phyloP scores from a whole-genome alignment of 2,797 vertebrate species.

The Poeciliopsis gracilis region DNA sequence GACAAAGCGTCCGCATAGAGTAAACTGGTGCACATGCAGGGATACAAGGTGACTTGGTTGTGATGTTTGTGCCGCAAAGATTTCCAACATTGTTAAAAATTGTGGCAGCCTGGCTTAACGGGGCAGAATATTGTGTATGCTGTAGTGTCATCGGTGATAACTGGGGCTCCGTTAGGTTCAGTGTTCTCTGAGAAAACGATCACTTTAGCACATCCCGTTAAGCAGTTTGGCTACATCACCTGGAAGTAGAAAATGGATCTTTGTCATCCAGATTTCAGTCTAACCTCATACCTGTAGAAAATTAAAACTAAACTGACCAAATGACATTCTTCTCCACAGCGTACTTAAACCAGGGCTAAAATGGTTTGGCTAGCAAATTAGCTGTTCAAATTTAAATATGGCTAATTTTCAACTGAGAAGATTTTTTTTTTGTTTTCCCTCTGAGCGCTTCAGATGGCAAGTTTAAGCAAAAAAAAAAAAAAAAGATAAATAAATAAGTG shows the following conservation, averaged over 20 bases:
- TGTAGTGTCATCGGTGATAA: background rate
- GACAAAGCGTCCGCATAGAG: background rate
- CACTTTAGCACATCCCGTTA: background rate
- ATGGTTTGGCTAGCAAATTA: background rate
- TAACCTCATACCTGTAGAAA: background rate
- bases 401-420: background rate
- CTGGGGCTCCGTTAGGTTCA: background rate
- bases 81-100: background rate
- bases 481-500: background rate
- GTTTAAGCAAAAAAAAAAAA: background rate
- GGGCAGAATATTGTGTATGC: background rate
- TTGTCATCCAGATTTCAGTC: background rate
- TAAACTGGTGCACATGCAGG: background rate
- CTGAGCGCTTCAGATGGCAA: background rate
- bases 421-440: background rate
- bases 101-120: background rate
- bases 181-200: background rate
- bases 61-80: background rate
- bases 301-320: background rate
- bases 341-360: background rate
- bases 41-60: background rate
- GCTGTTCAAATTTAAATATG: background rate
- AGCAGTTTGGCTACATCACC: background rate
- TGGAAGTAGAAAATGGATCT: background rate
- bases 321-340: background rate